Evolutionary conservation across 2,888 invertebrate genomes (phyloP).

Genomic region (Standfussiana lucernea): DNA sequence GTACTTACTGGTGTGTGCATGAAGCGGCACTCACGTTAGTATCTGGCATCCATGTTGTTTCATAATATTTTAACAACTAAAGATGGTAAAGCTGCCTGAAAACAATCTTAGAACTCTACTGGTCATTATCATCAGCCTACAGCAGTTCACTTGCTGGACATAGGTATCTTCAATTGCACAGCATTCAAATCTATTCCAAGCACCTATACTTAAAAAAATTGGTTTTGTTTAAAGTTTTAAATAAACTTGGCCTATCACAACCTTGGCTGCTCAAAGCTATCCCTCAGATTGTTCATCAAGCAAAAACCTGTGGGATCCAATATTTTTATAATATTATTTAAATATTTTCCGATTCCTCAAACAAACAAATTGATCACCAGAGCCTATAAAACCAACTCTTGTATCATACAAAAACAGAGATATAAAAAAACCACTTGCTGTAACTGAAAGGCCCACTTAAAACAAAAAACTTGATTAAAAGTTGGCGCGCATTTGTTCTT

Average conservation of each 20-base stretch:
- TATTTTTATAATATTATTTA: not conserved
- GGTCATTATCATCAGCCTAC: not conserved
- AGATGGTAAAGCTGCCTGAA: not conserved
- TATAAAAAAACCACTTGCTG: constrained; percentile 17
- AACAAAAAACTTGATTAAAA: constrained; percentile 54
- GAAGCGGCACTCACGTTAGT: not conserved
- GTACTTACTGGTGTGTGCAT: constrained; percentile 20
- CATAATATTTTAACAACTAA: not conserved
- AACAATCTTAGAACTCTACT: not conserved
- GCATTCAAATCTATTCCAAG: not conserved
- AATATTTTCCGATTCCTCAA: not conserved
- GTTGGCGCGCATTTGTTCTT: constrained; percentile 39
- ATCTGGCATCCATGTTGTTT: not conserved
- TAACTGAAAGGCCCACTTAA: constrained; percentile 19
- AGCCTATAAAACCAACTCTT: not conserved
- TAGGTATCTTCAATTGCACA: not conserved
- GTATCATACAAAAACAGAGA: constrained; percentile 14
- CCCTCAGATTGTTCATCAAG: not conserved
- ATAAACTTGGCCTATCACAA: not conserved
- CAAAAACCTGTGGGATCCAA: not conserved
- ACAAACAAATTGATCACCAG: not conserved
- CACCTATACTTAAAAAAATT: not conserved
- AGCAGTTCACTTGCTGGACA: not conserved
- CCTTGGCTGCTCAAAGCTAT: not conserved
- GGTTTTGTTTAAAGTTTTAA: not conserved